Evolutionary conservation across 2,797 vertebrate genomes (phyloP).

Genomic region (Notamacropus eugenii): DNA sequence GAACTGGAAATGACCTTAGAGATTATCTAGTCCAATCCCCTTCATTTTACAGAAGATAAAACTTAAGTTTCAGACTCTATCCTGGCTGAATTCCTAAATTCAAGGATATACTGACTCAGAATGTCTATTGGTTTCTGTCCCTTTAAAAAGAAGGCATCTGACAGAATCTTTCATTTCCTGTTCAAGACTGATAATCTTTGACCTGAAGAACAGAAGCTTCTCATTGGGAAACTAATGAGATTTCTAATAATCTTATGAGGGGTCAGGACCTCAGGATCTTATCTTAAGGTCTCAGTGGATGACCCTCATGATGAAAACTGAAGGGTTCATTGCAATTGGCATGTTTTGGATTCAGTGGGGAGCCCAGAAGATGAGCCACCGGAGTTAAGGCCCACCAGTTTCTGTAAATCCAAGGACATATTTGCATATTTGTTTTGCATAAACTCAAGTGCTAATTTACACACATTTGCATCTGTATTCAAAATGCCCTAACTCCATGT

Average conservation of each 20-base stretch:
- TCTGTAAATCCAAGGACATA: slow-evolving; percentile 68
- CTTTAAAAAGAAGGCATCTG: not conserved
- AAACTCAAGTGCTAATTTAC: slow-evolving; percentile 76
- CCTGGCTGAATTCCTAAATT: not conserved
- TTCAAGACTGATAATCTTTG: slow-evolving; percentile 56
- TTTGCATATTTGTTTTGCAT: slow-evolving; percentile 76
- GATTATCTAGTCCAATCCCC: not conserved
- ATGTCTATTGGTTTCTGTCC: not conserved
- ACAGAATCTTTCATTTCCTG: not conserved
- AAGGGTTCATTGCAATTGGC: slow-evolving; percentile 70
- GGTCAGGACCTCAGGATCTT: slow-evolving; percentile 55
- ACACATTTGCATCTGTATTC: slow-evolving; percentile 68
- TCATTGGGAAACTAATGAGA: slow-evolving; percentile 65
- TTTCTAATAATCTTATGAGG: slow-evolving; percentile 67
- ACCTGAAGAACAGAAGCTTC: slow-evolving; percentile 46
- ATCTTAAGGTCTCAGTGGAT: slow-evolving; percentile 65
- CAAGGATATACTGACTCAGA: not conserved
- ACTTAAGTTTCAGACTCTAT: not conserved
- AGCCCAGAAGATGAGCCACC: slow-evolving; percentile 64
- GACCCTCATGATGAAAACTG: slow-evolving; percentile 57
- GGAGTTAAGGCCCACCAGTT: slow-evolving; percentile 73
- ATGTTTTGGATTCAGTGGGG: slow-evolving; percentile 63
- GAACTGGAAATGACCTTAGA: not conserved
- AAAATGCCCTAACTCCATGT: slow-evolving; percentile 67
- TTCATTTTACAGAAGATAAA: not conserved